phyloP scores from a whole-genome alignment of 2,113 vertebrate species.

The Agapornis roseicollis region DNA sequence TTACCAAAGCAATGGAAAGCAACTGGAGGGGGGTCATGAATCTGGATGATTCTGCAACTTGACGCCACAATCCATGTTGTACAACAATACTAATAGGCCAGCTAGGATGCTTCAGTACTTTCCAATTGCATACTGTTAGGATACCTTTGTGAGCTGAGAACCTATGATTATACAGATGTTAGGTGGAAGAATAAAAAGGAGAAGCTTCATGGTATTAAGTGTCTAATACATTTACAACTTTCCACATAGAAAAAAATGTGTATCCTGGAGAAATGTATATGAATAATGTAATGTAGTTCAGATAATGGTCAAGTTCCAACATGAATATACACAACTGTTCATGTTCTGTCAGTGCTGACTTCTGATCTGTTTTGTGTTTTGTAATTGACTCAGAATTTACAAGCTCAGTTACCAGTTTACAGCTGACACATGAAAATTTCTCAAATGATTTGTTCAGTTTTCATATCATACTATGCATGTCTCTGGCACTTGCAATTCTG shows the following conservation, averaged over 20 bases:
- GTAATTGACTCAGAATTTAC: neutral
- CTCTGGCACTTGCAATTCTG: neutral
- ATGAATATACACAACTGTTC: neutral
- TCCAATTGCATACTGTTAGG: neutral
- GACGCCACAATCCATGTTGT: neutral
- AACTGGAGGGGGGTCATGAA: neutral
- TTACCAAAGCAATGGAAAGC: constrained; percentile 26
- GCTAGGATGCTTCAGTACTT: neutral
- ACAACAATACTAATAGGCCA: neutral
- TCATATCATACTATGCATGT: neutral
- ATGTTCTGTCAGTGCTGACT: neutral
- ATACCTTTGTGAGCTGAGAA: neutral
- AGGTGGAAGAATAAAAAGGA: neutral
- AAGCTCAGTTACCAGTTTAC: neutral
- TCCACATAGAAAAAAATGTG: neutral
- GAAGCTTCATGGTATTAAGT: neutral
- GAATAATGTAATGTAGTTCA: neutral
- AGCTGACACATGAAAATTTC: neutral
- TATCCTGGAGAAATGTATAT: neutral
- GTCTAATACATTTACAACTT: neutral
- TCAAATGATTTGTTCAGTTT: neutral
- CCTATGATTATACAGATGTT: neutral
- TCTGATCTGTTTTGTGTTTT: neutral
- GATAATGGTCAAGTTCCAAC: neutral
- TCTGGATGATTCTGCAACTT: neutral